Base-by-base conservation (phyloP, 2,888 invertebrate species). In the Lithophane ornitopus region DNA sequence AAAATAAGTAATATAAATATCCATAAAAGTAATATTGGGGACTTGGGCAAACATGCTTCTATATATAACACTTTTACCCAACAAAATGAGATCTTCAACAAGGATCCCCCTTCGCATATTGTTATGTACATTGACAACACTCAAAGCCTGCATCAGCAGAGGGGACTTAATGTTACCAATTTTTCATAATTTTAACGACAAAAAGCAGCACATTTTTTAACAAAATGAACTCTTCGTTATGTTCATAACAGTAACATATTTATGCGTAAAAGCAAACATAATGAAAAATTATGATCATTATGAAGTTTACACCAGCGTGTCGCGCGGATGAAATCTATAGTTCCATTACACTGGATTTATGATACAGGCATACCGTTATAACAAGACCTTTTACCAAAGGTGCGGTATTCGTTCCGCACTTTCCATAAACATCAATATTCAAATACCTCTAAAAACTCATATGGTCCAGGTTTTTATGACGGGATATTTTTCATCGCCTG, bases 371-470 rank as follows among this genome's bases (percentile, higher is more conserved):
- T 82, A 82, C 83, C 84, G 86, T 56, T 78, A 75, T 85, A 88
- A 84, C 82, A 85, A 81, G 80, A 81, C 87, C 79, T 90, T 91
- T 90, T 89, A 76, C 76, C 63, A 74, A 71, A 80, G 76, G 78
- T 77, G 58, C 54, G 67, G 61, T 70, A 76, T 79, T 71, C 85
- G 80, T 79, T 78, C 83, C 78, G 84, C 87, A 90, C 89, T 94
- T 93, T 93, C 92, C 93, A 95, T 94, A 94, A 94, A 94, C 93
- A 95, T 95, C 94, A 95, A 95, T 95, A 95, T 95, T 95, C 93
- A 94, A 94, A 94, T 93, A 91, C 91, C 89, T 92, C 94, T 93
- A 92, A 94, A 94, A 94, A 93, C 94, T 94, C 94, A 93, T 94
- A 94, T 92, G 94, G 92, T 91, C 93, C 93, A 92, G 91, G 92